phyloP scores from a whole-genome alignment of 2,797 vertebrate species.

The Trachops cirrhosus region DNA sequence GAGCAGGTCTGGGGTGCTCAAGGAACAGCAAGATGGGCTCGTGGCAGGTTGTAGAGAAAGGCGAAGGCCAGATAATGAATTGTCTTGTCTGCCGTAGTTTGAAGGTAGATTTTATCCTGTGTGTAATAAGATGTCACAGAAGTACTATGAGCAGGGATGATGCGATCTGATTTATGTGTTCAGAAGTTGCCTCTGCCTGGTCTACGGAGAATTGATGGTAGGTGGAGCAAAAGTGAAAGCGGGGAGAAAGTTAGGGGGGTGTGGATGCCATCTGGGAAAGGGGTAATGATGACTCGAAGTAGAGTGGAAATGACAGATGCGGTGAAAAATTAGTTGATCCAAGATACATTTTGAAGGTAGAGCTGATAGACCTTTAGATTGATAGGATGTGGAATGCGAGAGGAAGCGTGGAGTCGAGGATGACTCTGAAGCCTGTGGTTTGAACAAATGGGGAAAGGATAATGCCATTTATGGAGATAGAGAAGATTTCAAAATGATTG shows the following conservation, averaged over 20 bases:
- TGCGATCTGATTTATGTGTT: not conserved
- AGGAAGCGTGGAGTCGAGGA: not conserved
- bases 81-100: not conserved
- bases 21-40: not conserved
- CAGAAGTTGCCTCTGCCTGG: not conserved
- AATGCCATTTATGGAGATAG: not conserved
- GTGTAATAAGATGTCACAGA: not conserved
- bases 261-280: not conserved
- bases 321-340: not conserved
- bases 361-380: not conserved
- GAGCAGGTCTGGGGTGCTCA: not conserved
- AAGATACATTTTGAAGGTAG: conserved; percentile 21
- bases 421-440: conserved; percentile 9
- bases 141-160: not conserved
- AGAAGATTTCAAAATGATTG: conserved; percentile 7
- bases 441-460: not conserved
- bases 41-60: not conserved
- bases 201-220: not conserved
- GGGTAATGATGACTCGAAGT: not conserved
- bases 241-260: not conserved
- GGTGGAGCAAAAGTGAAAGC: not conserved
- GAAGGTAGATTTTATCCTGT: not conserved
- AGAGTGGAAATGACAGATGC: not conserved
- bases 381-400: not conserved
- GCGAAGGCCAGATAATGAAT: not conserved